Conservation (phyloP, 2,797 vertebrate species). For the Cuniculus paca region DNA sequence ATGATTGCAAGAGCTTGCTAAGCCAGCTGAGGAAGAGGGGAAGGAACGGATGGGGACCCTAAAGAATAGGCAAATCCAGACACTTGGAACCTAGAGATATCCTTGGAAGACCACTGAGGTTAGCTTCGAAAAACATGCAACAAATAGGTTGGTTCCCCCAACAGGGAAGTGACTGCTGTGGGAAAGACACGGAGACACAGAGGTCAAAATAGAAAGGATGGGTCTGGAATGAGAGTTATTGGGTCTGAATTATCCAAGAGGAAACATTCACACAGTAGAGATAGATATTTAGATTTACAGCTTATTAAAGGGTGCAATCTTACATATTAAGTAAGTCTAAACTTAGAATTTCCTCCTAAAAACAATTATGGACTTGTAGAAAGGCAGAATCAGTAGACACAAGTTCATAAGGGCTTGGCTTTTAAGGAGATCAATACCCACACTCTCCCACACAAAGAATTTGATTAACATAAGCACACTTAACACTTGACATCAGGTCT, state of each 20-base stretch:
- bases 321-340: background rate
- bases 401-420: background rate
- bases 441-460: background rate
- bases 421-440: background rate
- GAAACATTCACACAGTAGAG: background rate
- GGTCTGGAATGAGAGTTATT: background rate
- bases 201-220: background rate
- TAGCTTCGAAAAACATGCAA: background rate
- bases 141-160: background rate
- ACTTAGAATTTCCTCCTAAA: slow-evolving; percentile 11
- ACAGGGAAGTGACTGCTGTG: background rate
- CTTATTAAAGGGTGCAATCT: background rate
- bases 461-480: background rate
- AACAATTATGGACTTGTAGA: background rate
- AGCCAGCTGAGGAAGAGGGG: background rate
- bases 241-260: background rate
- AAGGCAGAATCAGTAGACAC: slow-evolving; percentile 6
- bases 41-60: background rate
- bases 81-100: background rate
- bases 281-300: background rate
- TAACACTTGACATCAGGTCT: background rate
- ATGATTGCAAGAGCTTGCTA: background rate
- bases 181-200: background rate
- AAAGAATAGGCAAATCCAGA: background rate
- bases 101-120: background rate